These are phyloP conservation scores for Fulica atra DNA, from an alignment of 2,113 vertebrate genomes.

Conservation along the genomic window DNA sequence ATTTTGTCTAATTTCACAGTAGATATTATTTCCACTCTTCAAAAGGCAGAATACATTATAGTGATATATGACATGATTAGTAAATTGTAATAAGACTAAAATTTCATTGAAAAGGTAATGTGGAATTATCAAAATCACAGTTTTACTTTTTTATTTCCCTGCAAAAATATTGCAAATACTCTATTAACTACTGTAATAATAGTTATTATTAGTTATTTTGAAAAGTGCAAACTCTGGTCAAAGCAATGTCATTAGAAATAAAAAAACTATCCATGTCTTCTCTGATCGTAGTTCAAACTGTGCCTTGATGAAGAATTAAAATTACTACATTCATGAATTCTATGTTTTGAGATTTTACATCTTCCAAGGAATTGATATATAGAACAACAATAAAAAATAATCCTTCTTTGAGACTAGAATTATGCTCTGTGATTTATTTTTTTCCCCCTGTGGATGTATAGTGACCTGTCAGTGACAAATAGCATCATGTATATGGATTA, in stretches of 20 bases:
- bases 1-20: background rate
- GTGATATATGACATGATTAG: background rate
- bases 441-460: background rate
- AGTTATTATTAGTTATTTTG: background rate
- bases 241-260: background rate
- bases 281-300: background rate
- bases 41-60: background rate
- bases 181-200: background rate
- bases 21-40: background rate
- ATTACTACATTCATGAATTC: background rate
- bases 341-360: background rate
- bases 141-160: background rate
- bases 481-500: background rate
- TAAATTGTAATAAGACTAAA: background rate
- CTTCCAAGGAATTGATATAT: background rate
- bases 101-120: background rate
- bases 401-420: background rate
- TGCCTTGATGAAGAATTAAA: background rate
- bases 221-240: background rate
- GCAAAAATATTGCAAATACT: background rate
- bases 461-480: background rate
- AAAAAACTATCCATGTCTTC: background rate
- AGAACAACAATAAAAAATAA: rapidly evolving
- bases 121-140: background rate
- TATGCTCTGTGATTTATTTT: background rate